Conservation (phyloP, 37 sponge, comb jelly and placozoan species). For the Oopsacas minuta region DNA sequence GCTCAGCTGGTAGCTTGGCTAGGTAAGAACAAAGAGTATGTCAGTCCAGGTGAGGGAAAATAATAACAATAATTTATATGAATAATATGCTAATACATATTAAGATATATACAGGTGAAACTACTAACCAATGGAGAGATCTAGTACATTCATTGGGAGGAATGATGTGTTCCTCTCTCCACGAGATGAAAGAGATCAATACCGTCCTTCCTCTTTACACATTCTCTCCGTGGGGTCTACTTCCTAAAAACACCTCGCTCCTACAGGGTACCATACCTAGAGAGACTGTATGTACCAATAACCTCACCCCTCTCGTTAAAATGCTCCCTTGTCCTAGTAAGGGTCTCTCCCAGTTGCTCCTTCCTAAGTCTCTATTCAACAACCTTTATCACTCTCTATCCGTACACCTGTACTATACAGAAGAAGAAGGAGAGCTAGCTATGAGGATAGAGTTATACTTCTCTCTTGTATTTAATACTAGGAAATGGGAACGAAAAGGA, state of each 20-base stretch:
- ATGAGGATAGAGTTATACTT: conserved; percentile 39
- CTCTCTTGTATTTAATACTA: conserved; percentile 40
- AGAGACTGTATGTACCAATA: conserved; percentile 94
- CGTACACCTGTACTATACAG: conserved; percentile 37
- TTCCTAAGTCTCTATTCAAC: conserved; percentile 51
- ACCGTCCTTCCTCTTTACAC: conserved; percentile 52
- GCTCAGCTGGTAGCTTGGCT: conserved; percentile 92
- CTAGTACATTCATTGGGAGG: conserved; percentile 79
- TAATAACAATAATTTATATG: too few relatives aligned
- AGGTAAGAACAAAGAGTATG: conserved; percentile 39
- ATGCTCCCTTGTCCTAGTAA: conserved; percentile 75
- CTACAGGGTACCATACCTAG: conserved; percentile 71
- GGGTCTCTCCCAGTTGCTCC: conserved; percentile 62
- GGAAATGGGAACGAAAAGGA: conserved; percentile 15
- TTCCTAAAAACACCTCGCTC: not conserved
- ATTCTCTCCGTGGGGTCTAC: conserved; percentile 48
- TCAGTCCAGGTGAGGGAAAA: not conserved
- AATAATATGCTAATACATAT: too few relatives aligned
- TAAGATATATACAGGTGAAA: too few relatives aligned
- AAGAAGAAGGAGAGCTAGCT: conserved; percentile 22
- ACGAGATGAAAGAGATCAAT: conserved; percentile 44
- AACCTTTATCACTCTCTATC: conserved; percentile 76
- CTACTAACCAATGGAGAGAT: conserved; percentile 54
- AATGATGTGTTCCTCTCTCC: conserved; percentile 75
- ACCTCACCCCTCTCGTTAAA: conserved; percentile 93